Percentiles rank a stretch among this genome's conserved stretches.
Evolutionary conservation across 2,888 invertebrate species (phyloP).

Genomic region (Thecophora atra): DNA sequence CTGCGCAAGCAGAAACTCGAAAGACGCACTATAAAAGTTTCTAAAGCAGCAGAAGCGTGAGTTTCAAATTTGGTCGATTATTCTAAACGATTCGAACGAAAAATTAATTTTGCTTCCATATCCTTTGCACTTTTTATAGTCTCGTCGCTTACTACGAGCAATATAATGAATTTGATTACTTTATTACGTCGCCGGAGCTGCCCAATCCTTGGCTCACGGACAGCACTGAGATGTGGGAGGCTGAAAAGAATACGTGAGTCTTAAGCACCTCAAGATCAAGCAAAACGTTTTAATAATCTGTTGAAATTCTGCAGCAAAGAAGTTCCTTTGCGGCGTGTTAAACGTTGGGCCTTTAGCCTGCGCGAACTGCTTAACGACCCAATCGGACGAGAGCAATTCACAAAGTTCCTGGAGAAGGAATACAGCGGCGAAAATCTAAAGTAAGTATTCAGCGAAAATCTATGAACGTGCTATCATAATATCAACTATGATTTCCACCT

Average conservation of each 20-base stretch:
- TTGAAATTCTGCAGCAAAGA: slow-evolving; percentile 75
- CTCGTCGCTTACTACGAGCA: slow-evolving; percentile 93
- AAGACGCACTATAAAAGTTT: slow-evolving; percentile 87
- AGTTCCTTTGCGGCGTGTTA: slow-evolving; percentile 90
- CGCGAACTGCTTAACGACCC: slow-evolving; percentile 94
- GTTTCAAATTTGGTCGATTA: slow-evolving; percentile 63
- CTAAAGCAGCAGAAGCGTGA: slow-evolving; percentile 94
- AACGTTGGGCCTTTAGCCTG: slow-evolving; percentile 96
- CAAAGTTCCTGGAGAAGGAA: slow-evolving; percentile 95
- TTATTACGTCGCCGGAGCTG: slow-evolving; percentile 90
- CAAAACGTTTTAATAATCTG: neutral
- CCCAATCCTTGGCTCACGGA: slow-evolving; percentile 98
- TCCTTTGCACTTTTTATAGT: slow-evolving; percentile 67
- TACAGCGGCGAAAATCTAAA: slow-evolving; percentile 98
- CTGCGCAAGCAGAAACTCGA: slow-evolving; percentile 82
- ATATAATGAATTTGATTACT: slow-evolving; percentile 95
- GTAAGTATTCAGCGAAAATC: slow-evolving; percentile 67
- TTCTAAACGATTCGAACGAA: neutral
- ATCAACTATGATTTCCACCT: slow-evolving; percentile 11
- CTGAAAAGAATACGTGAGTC: slow-evolving; percentile 85
- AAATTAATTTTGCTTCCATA: neutral
- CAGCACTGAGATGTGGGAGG: slow-evolving; percentile 96
- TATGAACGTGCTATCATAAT: neutral
- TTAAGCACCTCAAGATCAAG: neutral
- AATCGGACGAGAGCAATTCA: slow-evolving; percentile 96